These are phyloP conservation scores for Tetramorium bicarinatum DNA, from an alignment of 2,888 invertebrate species.

Conservation along the genomic window DNA sequence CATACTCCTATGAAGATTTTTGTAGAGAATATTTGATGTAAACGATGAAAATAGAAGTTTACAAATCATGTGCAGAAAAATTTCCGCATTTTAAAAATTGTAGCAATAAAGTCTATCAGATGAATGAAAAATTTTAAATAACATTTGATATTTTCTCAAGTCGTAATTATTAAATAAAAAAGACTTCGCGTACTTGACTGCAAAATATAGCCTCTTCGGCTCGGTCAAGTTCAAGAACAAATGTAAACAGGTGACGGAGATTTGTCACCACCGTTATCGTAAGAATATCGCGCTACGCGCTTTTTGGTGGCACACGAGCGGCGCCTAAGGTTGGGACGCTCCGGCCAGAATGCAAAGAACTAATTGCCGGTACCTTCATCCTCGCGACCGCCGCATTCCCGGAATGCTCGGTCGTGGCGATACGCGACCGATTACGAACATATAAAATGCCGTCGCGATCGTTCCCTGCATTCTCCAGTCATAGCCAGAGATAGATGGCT, in stretches of 20 bases:
- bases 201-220: background rate
- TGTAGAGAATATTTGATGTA: background rate
- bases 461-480: slow-evolving; percentile 71
- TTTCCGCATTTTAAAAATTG: background rate
- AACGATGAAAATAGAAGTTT: background rate
- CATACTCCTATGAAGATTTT: background rate
- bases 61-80: background rate
- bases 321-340: slow-evolving; percentile 28
- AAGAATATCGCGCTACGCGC: slow-evolving; percentile 37
- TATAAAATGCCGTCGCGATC: slow-evolving; percentile 75
- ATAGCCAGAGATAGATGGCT: slow-evolving; percentile 72
- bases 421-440: slow-evolving; percentile 74
- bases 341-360: slow-evolving; percentile 57
- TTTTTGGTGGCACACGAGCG: slow-evolving; percentile 35
- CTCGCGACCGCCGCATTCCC: slow-evolving; percentile 70
- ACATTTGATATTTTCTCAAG: background rate
- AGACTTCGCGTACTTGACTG: background rate
- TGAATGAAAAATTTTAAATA: background rate
- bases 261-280: slow-evolving; percentile 39
- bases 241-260: slow-evolving; percentile 17
- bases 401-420: slow-evolving; percentile 68
- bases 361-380: slow-evolving; percentile 74
- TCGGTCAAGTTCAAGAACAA: slow-evolving; percentile 23
- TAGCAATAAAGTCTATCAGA: background rate
- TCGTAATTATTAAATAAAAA: background rate